Evolutionary conservation across 2,888 invertebrate species (phyloP), one percentile per base, ranked within the genome.

Genomic region (Plagodis pulveraria): DNA sequence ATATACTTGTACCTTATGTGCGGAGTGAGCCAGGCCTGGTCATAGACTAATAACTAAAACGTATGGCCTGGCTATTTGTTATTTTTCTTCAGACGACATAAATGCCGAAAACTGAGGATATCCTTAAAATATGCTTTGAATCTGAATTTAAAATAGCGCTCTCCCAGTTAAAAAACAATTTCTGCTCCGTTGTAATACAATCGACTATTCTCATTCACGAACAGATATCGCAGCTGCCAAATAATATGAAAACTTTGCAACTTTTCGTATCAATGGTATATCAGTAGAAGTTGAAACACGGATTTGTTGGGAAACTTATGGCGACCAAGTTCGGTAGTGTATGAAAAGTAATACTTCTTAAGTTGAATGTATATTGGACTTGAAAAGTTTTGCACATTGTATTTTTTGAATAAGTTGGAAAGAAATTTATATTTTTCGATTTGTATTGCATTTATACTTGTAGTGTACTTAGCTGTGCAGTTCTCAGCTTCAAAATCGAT

Each of bases 261-360:
- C 62, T 67, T 69, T 66, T 62, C 67, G 56, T 62, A 67, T 69
- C 69, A 69, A 69, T 65, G 60, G 58, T 46, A 64, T 63, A 69
- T 67, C 69, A 69, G 59, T 58, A 41, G 38, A 50, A 52, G 49
- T 35, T 43, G 61, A 61, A 40, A 51, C 62, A 63, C 54, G 64
- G 66, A 66, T 71, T 66, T 68, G 67, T 67, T 67, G 33, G 47
- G 35, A 54, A 67, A 69, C 65, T 67, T 69, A 67, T 53, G 66
- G 52, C 43, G 46, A 54, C 12, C 56, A 52, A 60, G 44, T 53
- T 52, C n/a, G n/a, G 45, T 60, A 55, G 59, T 55, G 50, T 59
- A 55, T 59, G 59, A 55, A 58, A 58, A 58, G 49, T 45, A 49
- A 41, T 52, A 53, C 53, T 58, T 54, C 50, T 44, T 46, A 50